Evolutionary conservation across 2,888 invertebrate species (phyloP).

Genomic region (Emmelina monodactyla): DNA sequence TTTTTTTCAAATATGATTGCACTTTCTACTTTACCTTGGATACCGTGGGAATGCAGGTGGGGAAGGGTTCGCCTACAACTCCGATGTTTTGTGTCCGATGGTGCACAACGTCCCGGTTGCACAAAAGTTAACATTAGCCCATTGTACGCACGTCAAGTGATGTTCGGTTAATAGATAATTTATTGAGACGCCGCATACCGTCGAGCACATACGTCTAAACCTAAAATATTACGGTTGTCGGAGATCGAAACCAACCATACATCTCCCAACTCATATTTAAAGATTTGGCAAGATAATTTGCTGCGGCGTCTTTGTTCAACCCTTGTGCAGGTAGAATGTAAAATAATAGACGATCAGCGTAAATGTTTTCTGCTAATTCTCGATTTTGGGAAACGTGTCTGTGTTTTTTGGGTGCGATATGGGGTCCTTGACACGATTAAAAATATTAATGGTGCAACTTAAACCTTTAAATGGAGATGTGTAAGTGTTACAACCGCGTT

Average conservation of each 20-base stretch:
- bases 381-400: background rate
- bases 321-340: background rate
- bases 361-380: background rate
- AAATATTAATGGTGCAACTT: slow-evolving; percentile 29
- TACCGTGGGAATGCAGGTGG: slow-evolving; percentile 64
- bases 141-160: slow-evolving; percentile 58
- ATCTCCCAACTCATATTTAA: slow-evolving; percentile 30
- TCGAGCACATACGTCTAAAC: slow-evolving; percentile 29
- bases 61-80: slow-evolving; percentile 50
- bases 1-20: no score
- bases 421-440: no score
- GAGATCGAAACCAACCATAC: slow-evolving; percentile 26
- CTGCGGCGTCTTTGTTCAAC: slow-evolving; percentile 25
- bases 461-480: slow-evolving; percentile 46
- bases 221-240: slow-evolving; percentile 58
- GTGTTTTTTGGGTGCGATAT: slow-evolving; percentile 1
- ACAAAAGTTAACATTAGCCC: slow-evolving; percentile 53
- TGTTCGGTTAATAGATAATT: slow-evolving; percentile 62
- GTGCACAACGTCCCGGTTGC: slow-evolving; percentile 37
- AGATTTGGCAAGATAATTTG: slow-evolving; percentile 44
- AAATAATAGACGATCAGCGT: slow-evolving; percentile 1
- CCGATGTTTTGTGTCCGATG: slow-evolving; percentile 34
- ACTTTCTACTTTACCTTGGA: slow-evolving; percentile 45
- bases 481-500: slow-evolving; percentile 40
- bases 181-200: slow-evolving; percentile 46